Evolutionary conservation across 2,113 vertebrate genomes (phyloP).

Genomic region (Trematocara nigrifrons): DNA sequence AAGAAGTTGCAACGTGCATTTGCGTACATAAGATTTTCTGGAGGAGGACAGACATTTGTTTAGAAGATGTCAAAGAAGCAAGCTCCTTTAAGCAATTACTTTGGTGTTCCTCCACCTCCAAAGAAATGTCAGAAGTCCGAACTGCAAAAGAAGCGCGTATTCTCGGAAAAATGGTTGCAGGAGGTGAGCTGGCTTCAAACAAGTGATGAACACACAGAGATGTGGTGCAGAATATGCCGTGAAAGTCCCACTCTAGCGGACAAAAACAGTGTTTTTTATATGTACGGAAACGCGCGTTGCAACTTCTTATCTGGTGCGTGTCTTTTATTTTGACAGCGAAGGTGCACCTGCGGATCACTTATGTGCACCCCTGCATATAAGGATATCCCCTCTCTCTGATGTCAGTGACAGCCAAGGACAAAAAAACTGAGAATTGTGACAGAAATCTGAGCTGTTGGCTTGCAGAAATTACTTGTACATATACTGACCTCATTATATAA

Average conservation of each 20-base stretch:
- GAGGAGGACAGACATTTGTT: background rate
- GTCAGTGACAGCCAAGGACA: background rate
- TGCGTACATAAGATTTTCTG: background rate
- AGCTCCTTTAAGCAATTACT: background rate
- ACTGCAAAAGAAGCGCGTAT: fast-evolving
- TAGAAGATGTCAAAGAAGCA: background rate
- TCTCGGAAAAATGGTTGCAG: background rate
- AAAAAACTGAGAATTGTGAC: background rate
- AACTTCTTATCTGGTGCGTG: background rate
- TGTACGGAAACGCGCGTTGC: background rate
- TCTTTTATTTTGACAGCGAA: background rate
- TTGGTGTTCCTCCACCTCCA: background rate
- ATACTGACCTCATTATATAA: background rate
- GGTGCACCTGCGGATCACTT: background rate
- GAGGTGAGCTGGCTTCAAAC: background rate
- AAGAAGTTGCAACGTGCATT: background rate
- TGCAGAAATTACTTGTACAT: background rate
- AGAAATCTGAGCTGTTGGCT: background rate
- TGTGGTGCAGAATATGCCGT: background rate
- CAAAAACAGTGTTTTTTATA: background rate
- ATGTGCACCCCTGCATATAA: background rate
- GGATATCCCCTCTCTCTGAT: background rate
- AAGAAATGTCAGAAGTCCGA: background rate
- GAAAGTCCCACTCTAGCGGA: background rate
- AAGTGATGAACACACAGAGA: background rate